Base-by-base conservation (phyloP, 2,888 invertebrate genomes). In the Mythimna loreyi region DNA sequence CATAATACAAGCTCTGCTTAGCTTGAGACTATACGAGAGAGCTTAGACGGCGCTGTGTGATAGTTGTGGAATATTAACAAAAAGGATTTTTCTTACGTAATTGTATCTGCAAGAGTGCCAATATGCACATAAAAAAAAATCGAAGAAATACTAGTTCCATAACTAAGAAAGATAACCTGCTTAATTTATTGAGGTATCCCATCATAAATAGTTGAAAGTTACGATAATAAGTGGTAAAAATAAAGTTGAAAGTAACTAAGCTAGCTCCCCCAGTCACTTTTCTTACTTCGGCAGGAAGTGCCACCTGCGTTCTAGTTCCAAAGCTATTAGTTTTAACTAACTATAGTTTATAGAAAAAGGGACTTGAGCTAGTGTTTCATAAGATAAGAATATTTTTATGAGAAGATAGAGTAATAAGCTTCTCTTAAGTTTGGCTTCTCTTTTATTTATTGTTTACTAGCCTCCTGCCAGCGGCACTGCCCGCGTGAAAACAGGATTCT, bases 301-400 rank as follows among this genome's bases (percentile, higher is more conserved):
- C 78, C 78, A 75, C 62, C 75, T 76, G 72, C 16, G 72, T 7
- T 11, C 40, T 49, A 61, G 65, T 75, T 63, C 43, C 25, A 43
- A 49, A 49, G 23, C 28, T 43, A 60, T 75, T 57, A 8, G 28
- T 61, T 70, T 49, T 30, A 52, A 45, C 28, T 23, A 16, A 0
- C 36, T 43, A 49, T 53, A 6, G 36, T 45, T 59, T 71, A 71
- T 16, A 19, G 28, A 5, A 13, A 47, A 55, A 40, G 43, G 33
- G 36, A 49, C 40, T 25, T 55, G 19, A 25, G 53, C 21, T 56
- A 49, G 45, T 23, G 19, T 13, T 43, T 21, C 21, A 6, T 25
- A 3, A 50, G 50, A 43, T 25, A 30, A 5, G 16, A 40, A 5
- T 40, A 40, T 16, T 40, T 40, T 40, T 40, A 40, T 40, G 40